Percentiles rank a stretch among this genome's conserved stretches.
phyloP scores from a whole-genome alignment of 2,797 vertebrate genomes.

The Poecilia velifera region DNA sequence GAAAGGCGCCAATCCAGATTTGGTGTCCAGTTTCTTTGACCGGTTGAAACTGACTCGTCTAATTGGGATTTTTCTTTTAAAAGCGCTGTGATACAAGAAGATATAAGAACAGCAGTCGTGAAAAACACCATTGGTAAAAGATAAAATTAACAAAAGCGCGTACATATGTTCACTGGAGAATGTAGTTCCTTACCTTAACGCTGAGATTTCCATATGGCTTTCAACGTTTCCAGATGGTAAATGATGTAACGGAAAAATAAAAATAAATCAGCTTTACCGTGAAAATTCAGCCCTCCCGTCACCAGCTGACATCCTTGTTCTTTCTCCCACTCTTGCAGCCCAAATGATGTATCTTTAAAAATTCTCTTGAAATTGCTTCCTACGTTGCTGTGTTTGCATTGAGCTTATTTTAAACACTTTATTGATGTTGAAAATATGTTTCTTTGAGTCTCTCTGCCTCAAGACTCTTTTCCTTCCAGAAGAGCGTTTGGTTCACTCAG shows the following conservation, averaged over 20 bases:
- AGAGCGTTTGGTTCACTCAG: not conserved
- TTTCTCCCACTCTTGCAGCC: not conserved
- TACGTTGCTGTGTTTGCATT: not conserved
- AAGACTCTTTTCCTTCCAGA: not conserved
- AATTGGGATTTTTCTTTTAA: not conserved
- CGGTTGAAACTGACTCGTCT: not conserved
- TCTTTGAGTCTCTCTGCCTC: not conserved
- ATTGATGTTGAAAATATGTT: not conserved
- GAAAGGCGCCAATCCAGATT: not conserved
- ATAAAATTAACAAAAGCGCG: not conserved
- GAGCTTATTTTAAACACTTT: not conserved
- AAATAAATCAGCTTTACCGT: not conserved
- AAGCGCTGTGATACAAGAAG: not conserved
- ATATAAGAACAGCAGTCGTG: not conserved
- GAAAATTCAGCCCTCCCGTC: not conserved
- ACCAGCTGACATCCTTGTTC: not conserved
- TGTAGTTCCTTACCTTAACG: not conserved
- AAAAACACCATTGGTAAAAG: not conserved
- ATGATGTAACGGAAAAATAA: not conserved
- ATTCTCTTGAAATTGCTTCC: not conserved
- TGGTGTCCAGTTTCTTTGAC: not conserved
- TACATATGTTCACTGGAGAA: not conserved
- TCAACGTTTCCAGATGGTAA: not conserved
- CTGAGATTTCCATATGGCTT: not conserved
- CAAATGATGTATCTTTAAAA: not conserved